Evolutionary conservation across 2,113 vertebrate genomes (phyloP).

Genomic region (Lepidothrix coronata): DNA sequence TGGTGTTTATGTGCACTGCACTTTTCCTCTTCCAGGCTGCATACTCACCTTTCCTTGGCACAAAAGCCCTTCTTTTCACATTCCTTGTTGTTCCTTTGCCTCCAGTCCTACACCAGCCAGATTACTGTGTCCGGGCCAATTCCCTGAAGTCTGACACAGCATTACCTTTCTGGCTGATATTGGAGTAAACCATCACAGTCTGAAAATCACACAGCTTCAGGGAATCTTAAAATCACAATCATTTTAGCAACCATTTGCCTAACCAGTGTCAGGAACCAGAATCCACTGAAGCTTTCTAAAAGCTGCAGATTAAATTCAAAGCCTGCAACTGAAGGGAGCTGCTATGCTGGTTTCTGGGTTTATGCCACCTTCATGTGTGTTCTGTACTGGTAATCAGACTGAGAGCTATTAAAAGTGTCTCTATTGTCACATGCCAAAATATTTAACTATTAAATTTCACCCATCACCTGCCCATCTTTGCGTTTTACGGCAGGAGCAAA

Average conservation of each 20-base stretch:
- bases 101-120: not conserved
- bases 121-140: not conserved
- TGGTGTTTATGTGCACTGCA: fast-evolving
- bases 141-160: constrained; percentile 44
- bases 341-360: not conserved
- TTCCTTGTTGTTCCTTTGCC: not conserved
- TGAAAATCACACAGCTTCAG: not conserved
- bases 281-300: not conserved
- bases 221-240: not conserved
- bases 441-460: constrained; percentile 31
- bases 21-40: not conserved
- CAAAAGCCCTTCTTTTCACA: not conserved
- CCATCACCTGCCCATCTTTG: not conserved
- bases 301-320: not conserved
- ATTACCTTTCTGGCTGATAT: not conserved
- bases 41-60: not conserved
- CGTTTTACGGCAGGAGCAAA: not conserved
- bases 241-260: not conserved
- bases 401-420: constrained; percentile 38
- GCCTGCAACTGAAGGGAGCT: not conserved
- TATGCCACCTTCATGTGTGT: not conserved
- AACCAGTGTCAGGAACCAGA: not conserved
- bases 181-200: not conserved
- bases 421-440: not conserved
- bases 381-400: not conserved